Conservation (phyloP, 1,140 invertebrate genomes). For the Thaumatotibia leucotreta region DNA sequence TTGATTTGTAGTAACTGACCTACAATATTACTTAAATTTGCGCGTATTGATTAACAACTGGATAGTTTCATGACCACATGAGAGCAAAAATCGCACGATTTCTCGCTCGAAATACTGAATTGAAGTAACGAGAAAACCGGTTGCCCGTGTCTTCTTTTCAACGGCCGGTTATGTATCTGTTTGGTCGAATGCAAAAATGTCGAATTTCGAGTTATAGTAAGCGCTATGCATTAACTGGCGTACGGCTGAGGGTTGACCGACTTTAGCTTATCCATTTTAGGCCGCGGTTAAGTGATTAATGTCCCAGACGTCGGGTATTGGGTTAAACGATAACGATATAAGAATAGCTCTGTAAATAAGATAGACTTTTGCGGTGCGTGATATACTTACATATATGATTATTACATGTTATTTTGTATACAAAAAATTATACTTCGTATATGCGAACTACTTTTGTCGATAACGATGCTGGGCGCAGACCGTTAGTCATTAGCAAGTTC, state of each 20-base stretch:
- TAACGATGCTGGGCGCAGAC: neutral
- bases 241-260: neutral
- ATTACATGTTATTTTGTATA: too few relatives aligned
- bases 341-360: neutral
- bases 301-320: neutral
- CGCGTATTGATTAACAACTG: neutral
- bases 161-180: neutral
- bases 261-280: neutral
- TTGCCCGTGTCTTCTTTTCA: neutral
- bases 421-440: neutral
- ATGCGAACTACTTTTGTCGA: neutral
- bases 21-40: constrained; percentile 7
- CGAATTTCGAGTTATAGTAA: constrained; percentile 7
- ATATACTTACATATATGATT: too few relatives aligned
- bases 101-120: neutral
- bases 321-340: neutral
- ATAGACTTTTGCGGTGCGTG: neutral
- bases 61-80: neutral
- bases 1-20: constrained; percentile 2
- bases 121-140: neutral
- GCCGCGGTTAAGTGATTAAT: neutral
- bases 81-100: neutral
- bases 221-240: neutral
- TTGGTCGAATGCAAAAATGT: neutral
- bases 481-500: constrained; percentile 10